Percentiles rank a stretch among this genome's conserved stretches.
phyloP scores from a whole-genome alignment of 1,140 invertebrate genomes.

The Tachypleus tridentatus region DNA sequence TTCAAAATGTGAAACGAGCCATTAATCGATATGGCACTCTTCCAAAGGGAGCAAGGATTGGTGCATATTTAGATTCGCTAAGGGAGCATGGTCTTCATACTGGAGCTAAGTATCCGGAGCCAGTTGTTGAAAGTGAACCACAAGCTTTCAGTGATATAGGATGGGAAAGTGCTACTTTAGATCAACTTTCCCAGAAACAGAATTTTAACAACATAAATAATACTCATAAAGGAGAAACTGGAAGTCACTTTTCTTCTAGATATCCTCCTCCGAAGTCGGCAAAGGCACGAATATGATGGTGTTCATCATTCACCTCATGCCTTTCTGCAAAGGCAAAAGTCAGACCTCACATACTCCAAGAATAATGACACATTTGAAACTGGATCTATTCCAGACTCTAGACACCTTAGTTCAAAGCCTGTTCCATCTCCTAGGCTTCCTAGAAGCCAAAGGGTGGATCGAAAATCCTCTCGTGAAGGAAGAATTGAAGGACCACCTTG shows the following conservation, averaged over 20 bases:
- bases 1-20: constrained; percentile 89
- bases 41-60: constrained; percentile 89
- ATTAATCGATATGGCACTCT: constrained; percentile 91
- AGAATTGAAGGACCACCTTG: constrained; percentile 5
- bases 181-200: background rate
- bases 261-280: background rate
- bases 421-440: constrained; percentile 22
- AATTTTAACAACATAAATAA: background rate
- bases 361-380: constrained; percentile 20
- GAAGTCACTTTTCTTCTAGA: background rate
- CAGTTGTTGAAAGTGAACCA: constrained; percentile 12
- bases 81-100: constrained; percentile 40
- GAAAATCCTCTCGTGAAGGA: constrained; percentile 8
- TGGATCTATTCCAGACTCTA: constrained; percentile 19
- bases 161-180: background rate
- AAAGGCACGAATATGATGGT: background rate
- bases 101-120: constrained; percentile 9
- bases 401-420: constrained; percentile 16
- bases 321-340: constrained; percentile 35
- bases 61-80: constrained; percentile 89
- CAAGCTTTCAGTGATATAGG: background rate
- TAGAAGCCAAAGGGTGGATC: constrained; percentile 12
- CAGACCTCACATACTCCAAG: constrained; percentile 32
- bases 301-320: constrained; percentile 13
- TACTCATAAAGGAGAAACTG: background rate